Evolutionary conservation across 2,797 vertebrate species (phyloP).

Genomic region (Gallinago solitaria): DNA sequence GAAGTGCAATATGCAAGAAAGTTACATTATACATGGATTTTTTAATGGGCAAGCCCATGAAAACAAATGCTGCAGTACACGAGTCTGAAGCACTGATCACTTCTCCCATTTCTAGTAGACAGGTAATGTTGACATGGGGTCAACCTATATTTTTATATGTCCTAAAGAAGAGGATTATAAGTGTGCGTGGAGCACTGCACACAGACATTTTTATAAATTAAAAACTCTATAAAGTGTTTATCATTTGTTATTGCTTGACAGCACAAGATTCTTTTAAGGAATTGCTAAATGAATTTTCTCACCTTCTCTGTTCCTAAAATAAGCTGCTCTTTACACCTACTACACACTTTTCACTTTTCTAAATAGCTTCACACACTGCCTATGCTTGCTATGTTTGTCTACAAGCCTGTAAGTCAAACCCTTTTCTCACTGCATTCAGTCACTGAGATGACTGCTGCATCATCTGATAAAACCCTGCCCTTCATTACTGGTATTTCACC

Average conservation of each 20-base stretch:
- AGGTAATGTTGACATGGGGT: background rate
- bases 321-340: slow-evolving; percentile 44
- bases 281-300: slow-evolving; percentile 53
- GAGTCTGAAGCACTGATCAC: background rate
- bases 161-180: background rate
- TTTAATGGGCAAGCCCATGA: background rate
- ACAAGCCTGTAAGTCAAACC: background rate
- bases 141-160: background rate
- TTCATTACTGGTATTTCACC: background rate
- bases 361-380: background rate
- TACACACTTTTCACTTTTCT: background rate
- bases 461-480: background rate
- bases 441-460: background rate
- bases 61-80: background rate
- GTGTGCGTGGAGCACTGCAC: background rate
- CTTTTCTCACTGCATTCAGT: background rate
- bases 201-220: slow-evolving; percentile 23
- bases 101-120: background rate
- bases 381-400: background rate
- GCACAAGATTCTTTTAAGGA: slow-evolving; percentile 28
- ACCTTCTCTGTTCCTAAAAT: slow-evolving; percentile 38
- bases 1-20: background rate
- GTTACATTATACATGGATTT: background rate
- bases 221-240: background rate
- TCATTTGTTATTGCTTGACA: slow-evolving; percentile 11